phyloP scores from a whole-genome alignment of 2,888 invertebrate species.

The Autographa gamma region DNA sequence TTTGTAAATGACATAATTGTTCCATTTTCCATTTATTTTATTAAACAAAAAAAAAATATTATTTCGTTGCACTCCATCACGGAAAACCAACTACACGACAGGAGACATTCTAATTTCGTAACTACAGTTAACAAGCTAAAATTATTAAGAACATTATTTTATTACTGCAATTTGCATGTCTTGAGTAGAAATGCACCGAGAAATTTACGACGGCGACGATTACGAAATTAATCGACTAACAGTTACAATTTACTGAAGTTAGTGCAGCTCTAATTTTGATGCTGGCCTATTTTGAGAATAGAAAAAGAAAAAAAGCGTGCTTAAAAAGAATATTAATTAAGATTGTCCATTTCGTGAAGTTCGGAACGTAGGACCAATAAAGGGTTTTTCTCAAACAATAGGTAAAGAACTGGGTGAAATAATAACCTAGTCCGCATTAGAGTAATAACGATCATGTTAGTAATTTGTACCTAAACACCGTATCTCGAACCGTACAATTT shows the following conservation, averaged over 20 bases:
- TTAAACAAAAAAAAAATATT: not conserved
- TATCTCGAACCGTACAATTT: slow-evolving; percentile 59
- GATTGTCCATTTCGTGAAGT: no score
- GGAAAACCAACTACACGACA: slow-evolving; percentile 11
- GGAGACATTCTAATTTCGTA: slow-evolving; percentile 38
- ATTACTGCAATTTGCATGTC: slow-evolving; percentile 37
- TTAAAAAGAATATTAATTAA: not conserved
- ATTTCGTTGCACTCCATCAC: slow-evolving; percentile 10
- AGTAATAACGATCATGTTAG: slow-evolving; percentile 36
- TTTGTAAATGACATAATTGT: no score
- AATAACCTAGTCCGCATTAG: slow-evolving; percentile 8
- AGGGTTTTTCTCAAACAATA: not conserved
- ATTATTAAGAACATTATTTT: slow-evolving; percentile 32
- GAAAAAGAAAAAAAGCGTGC: not conserved
- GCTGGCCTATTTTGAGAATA: no score
- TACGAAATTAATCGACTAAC: slow-evolving; percentile 14
- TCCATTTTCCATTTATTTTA: no score
- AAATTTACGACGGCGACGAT: slow-evolving; percentile 11
- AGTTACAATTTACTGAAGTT: not conserved
- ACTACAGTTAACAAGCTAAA: slow-evolving; percentile 18
- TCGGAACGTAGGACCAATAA: not conserved
- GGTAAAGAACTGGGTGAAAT: not conserved
- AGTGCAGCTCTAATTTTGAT: not conserved
- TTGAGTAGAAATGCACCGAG: slow-evolving; percentile 13
- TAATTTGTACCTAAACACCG: slow-evolving; percentile 53